Evolutionary conservation across 1,140 invertebrate species (phyloP).

Genomic region (Babylonia areolata): DNA sequence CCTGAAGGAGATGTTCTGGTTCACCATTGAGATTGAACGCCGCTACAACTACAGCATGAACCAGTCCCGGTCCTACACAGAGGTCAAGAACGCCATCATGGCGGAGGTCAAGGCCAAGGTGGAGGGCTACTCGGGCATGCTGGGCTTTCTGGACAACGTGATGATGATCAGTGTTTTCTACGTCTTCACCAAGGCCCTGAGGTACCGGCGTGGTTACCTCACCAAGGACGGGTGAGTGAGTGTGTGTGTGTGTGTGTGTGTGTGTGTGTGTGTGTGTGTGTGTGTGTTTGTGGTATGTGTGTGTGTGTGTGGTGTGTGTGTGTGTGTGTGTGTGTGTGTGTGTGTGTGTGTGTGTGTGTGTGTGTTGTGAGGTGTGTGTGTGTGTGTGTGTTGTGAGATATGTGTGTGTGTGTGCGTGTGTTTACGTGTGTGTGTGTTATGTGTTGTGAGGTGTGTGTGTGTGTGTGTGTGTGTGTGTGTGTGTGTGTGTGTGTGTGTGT

Average conservation of each 20-base stretch:
- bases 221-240: slow-evolving; percentile 85
- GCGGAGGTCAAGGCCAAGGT: slow-evolving; percentile 60
- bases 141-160: slow-evolving; percentile 57
- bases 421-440: neutral
- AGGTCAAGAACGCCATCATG: slow-evolving; percentile 65
- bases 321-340: neutral
- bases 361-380: neutral
- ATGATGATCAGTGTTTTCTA: slow-evolving; percentile 60
- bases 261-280: neutral
- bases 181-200: slow-evolving; percentile 65
- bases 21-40: slow-evolving; percentile 70
- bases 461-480: neutral
- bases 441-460: no score
- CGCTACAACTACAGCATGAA: slow-evolving; percentile 66
- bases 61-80: slow-evolving; percentile 65
- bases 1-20: slow-evolving; percentile 72
- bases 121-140: slow-evolving; percentile 39
- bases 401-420: neutral
- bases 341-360: neutral
- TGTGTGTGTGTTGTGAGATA: neutral
- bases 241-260: neutral
- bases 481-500: neutral
- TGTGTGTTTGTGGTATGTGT: neutral
- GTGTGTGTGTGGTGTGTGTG: neutral
- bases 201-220: slow-evolving; percentile 85